phyloP scores from a whole-genome alignment of 2,113 vertebrate species.

The Xyrauchen texanus region DNA sequence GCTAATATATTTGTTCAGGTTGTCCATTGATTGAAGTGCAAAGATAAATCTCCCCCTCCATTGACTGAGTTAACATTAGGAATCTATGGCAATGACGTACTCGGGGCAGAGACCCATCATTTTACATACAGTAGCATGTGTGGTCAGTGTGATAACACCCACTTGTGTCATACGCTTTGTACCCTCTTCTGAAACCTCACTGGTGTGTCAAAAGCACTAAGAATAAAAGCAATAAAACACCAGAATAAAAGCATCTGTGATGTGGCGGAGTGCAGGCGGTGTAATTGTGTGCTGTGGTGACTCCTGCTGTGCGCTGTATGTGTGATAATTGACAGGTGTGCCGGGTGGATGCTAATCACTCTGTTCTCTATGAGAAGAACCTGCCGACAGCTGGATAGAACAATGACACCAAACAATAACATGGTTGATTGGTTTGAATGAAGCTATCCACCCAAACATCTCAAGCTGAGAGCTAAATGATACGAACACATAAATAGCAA shows the following conservation, averaged over 20 bases:
- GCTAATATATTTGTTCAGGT: not conserved
- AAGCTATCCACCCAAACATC: not conserved
- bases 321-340: not conserved
- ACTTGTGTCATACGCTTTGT: not conserved
- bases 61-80: conserved; percentile 52
- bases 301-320: not conserved
- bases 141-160: conserved; percentile 71
- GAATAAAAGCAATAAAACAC: conserved; percentile 46
- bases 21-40: not conserved
- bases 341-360: conserved; percentile 1
- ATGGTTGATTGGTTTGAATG: not conserved
- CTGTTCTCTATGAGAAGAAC: not conserved
- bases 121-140: conserved; percentile 27
- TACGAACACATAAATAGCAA: too few relatives aligned
- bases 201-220: conserved; percentile 45
- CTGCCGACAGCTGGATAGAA: conserved; percentile 2
- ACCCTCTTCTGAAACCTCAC: conserved; percentile 19
- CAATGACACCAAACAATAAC: conserved; percentile 6
- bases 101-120: conserved; percentile 35
- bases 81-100: conserved; percentile 61
- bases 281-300: conserved; percentile 5
- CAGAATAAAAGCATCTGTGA: conserved; percentile 12
- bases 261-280: not conserved
- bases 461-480: not conserved
- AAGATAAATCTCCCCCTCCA: conserved; percentile 60